Evolutionary conservation across 2,113 vertebrate species (phyloP).

Genomic region (Leucosticte australis): DNA sequence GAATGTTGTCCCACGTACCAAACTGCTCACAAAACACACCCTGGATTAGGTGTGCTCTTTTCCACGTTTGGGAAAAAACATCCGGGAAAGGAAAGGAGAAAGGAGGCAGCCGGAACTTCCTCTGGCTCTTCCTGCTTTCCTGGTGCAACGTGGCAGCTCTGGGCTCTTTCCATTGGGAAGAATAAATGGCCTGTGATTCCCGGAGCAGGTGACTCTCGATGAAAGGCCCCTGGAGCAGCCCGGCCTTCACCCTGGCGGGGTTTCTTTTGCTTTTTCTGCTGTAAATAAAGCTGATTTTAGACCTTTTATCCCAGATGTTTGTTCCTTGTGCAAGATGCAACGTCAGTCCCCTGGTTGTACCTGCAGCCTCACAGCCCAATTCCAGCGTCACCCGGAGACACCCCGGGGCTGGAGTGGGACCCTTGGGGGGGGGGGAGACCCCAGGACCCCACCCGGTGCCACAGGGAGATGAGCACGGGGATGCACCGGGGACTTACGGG

Average conservation of each 20-base stretch:
- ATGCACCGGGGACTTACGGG: not conserved
- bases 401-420: not conserved
- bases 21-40: not conserved
- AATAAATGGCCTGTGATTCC: not conserved
- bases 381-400: rapidly evolving
- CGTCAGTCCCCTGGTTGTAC: not conserved
- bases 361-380: not conserved
- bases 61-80: not conserved
- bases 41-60: not conserved
- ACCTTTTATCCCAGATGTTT: not conserved
- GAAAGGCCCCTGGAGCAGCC: not conserved
- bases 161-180: not conserved
- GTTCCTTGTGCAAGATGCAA: not conserved
- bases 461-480: not conserved
- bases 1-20: not conserved
- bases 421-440: not conserved
- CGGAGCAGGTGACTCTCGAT: not conserved
- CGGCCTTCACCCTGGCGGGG: rapidly evolving
- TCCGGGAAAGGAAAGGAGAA: not conserved
- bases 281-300: constrained; percentile 18
- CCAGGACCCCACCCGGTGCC: not conserved
- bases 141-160: not conserved
- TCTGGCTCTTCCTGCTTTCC: not conserved
- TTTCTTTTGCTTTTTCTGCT: not conserved
- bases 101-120: not conserved